Evolutionary conservation across 2,113 vertebrate genomes (phyloP).

Genomic region (Menura novaehollandiae): DNA sequence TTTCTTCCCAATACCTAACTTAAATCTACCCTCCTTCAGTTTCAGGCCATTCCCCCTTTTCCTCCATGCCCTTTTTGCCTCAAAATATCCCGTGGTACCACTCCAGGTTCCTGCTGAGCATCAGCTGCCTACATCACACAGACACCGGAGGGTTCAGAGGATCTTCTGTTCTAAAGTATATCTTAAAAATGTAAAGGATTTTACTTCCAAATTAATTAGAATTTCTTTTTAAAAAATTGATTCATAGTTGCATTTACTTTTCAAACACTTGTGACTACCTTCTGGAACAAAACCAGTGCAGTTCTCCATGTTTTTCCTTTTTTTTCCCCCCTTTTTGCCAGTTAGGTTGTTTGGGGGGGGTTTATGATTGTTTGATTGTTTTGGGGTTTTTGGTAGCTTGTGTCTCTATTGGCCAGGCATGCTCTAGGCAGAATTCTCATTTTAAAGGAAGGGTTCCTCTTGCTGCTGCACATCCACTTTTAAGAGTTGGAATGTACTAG

Average conservation of each 20-base stretch:
- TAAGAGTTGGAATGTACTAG: background rate
- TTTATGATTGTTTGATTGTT: background rate
- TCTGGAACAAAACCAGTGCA: background rate
- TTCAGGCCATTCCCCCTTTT: background rate
- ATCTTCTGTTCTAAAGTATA: background rate
- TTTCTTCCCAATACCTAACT: background rate
- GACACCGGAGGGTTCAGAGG: background rate
- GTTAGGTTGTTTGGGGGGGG: background rate
- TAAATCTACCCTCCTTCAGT: background rate
- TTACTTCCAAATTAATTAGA: background rate
- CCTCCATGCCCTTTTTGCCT: background rate
- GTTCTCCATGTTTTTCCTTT: background rate
- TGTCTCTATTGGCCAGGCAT: background rate
- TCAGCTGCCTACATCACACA: background rate
- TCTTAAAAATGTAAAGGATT: background rate
- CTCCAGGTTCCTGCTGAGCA: background rate
- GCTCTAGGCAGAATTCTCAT: background rate
- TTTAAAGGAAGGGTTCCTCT: background rate
- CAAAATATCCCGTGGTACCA: background rate
- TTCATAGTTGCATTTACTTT: background rate
- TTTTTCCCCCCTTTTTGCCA: background rate
- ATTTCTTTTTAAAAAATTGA: fast-evolving
- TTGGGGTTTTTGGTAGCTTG: background rate
- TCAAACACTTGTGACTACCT: background rate
- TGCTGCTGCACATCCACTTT: background rate